These are phyloP conservation scores for Pionites leucogaster DNA, from an alignment of 2,113 vertebrate genomes.

Conservation along the genomic window DNA sequence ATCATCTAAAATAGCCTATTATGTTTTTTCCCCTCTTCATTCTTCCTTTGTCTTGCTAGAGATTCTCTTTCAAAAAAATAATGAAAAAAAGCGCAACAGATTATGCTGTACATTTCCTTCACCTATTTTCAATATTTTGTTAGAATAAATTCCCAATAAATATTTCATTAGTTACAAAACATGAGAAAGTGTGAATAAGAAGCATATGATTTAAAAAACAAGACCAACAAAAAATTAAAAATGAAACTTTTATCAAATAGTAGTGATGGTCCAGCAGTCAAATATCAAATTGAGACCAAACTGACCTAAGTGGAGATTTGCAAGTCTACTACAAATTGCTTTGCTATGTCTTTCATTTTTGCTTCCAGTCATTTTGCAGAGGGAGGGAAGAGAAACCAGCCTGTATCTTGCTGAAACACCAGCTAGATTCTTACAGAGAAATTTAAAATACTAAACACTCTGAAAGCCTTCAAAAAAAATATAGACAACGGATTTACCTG, in stretches of 20 bases:
- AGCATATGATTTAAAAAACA: not conserved
- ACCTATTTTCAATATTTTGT: not conserved
- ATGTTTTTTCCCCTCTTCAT: fast-evolving
- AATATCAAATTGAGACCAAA: not conserved
- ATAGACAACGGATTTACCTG: fast-evolving
- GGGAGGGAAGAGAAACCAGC: not conserved
- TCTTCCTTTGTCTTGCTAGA: not conserved
- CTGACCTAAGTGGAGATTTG: fast-evolving
- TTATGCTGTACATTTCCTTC: not conserved
- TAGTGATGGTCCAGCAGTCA: not conserved
- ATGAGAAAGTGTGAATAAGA: not conserved
- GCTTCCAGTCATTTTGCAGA: not conserved
- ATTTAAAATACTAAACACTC: not conserved
- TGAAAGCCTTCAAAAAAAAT: not conserved
- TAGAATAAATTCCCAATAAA: not conserved
- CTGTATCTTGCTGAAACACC: not conserved
- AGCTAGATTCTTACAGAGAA: not conserved
- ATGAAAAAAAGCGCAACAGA: not conserved
- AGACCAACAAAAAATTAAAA: not conserved
- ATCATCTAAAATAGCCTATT: not conserved
- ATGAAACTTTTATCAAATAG: not conserved
- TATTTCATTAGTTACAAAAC: not conserved
- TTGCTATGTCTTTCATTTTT: not conserved
- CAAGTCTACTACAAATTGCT: not conserved
- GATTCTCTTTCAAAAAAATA: not conserved